These are phyloP conservation scores for Hipparchia sbordonii DNA, from an alignment of 2,888 invertebrate genomes.

Conservation along the genomic window DNA sequence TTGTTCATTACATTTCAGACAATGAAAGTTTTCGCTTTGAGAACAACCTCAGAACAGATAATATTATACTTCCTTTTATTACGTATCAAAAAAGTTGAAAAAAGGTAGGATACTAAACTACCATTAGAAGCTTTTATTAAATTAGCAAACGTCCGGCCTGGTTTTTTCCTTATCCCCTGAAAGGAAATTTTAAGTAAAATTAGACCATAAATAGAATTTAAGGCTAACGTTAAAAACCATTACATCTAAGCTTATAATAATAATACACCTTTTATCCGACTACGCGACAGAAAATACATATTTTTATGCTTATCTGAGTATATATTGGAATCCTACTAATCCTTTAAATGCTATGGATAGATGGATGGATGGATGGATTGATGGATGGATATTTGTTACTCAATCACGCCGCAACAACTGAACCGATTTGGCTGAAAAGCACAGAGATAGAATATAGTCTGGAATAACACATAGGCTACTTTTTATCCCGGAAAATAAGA, in stretches of 20 bases:
- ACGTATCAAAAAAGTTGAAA: not conserved
- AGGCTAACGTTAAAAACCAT: constrained; percentile 20
- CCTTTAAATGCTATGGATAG: too few species aligned
- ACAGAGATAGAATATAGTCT: too few species aligned
- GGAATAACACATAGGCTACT: too few species aligned
- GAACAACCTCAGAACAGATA: not conserved
- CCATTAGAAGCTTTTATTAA: constrained; percentile 19
- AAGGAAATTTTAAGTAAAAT: constrained; percentile 22
- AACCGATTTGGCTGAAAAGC: too few species aligned
- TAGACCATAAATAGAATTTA: constrained; percentile 23
- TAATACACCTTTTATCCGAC: too few species aligned
- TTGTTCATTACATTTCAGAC: not conserved
- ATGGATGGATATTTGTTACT: too few species aligned
- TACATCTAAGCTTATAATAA: not conserved
- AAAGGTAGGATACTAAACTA: not conserved
- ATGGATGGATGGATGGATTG: too few species aligned
- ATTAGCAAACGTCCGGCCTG: constrained; percentile 14
- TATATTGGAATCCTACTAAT: too few species aligned
- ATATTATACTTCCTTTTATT: not conserved
- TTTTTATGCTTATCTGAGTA: too few species aligned
- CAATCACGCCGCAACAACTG: too few species aligned
- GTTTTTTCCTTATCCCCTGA: constrained; percentile 13
- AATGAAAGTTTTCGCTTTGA: not conserved
- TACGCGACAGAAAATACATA: too few species aligned
- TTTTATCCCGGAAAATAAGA: too few species aligned